Base-by-base conservation (phyloP, 2,888 invertebrate species). In the Anodontia alba region DNA sequence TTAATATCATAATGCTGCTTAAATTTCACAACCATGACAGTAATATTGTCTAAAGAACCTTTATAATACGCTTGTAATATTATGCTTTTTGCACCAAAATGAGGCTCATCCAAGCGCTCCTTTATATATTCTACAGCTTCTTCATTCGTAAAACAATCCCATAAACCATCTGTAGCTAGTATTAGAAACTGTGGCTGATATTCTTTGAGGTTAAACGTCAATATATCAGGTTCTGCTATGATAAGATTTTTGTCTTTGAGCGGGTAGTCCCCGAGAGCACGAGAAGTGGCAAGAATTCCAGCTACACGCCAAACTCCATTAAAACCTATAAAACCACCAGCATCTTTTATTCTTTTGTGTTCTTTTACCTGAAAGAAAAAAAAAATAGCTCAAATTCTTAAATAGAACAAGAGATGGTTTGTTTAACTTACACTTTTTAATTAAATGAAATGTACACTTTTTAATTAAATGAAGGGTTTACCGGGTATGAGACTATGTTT, bases 221-320 rank as follows among this genome's bases (percentile, higher is more conserved):
- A 95, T 89, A 99, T 97, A 94, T 99, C 99, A 10, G 99, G 99
- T 94, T 98, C 98, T 2, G 99, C 98, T 88, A 98, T 98, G 77
- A 99, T 97, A 92, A 98, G 96, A 94, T 97, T 98, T 93, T 97
- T 97, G 93, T 98, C 98, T 88, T 99, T 99, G 31, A 99, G 95
- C 1, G 98, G 98, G 95, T 98, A 98, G 95, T 99, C 99, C 0
- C 94, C 99, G 91, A 99, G 96, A 0, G 99, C 99, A 85, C 99
- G 95, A 15, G 98, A 98, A 43, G 98, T 98, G 17, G 99, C 99
- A 88, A 99, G 95, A 88, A 99, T 98, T 8, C 99, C 99, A 73
- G 98, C 98, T 5, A 99, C 98, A 89, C 99, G 95, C 99, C 99
- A 99, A 0, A 99, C 99, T 42, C 99, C 98, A 93, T 98, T 98